Base-by-base conservation (phyloP, 2,797 vertebrate genomes). In the Cirrhinus mrigala region DNA sequence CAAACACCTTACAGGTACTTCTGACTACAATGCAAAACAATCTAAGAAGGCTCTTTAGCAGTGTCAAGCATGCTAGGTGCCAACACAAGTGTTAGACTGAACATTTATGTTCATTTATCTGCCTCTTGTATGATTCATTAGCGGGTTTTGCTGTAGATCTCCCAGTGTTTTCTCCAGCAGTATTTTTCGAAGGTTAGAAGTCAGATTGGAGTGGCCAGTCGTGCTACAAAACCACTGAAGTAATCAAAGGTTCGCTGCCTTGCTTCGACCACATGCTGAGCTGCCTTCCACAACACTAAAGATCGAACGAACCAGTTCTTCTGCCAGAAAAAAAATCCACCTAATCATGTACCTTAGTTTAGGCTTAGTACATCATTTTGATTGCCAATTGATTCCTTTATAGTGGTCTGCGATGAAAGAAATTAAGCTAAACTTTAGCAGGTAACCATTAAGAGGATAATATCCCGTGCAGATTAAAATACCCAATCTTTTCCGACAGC, bases 61-160 rank as follows among this genome's bases (percentile, higher is more conserved):
- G 46, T 82, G 79, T 64, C 79, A 73, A 58, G 79, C 48, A 73
- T 44, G 46, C n/a, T 83, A 79, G 24, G 40, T 70, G 62, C 1
- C 50, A 68, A 81, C 33, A 81, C 62, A 62, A 85, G 68, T 40
- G 74, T 83, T 50, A 1, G 74, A 75, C 54, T 64, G 60, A 89
- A 86, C 85, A 79, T 86, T 86, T 73, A 54, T 54, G 52, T 66
- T 76, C 84, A 62, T 79, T 80, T 68, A 62, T 68, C 81, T 12
- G 56, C 44, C 56, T 60, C 71, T 81, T 60, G 81, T 62, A 16
- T 74, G 81, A 83, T 58, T 89, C 83, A 78, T 74, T 22, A 52
- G 46, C 4, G 12, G 79, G 71, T 5, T 62, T 68, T 52, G 40
- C 40, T n/a, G 20, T 87, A 66, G 54, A 87, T 73, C 56, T 79